A percentile compares a stretch with the other conserved stretches of the same genome.
Conservation (phyloP, 2,797 vertebrate species). For the Crocodylus rhombifer region DNA sequence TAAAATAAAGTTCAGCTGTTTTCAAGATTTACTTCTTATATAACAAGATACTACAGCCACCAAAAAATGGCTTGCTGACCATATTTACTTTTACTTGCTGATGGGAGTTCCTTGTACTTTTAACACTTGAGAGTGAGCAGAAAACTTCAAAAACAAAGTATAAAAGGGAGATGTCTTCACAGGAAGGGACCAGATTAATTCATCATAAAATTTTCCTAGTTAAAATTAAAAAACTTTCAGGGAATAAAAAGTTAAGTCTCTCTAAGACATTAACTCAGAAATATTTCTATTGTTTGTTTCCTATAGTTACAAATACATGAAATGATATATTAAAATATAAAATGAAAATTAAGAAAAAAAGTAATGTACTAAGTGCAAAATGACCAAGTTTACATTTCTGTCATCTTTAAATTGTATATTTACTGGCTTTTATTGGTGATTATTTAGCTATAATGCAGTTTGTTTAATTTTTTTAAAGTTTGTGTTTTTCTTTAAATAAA, state of each 20-base stretch:
- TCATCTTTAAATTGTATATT: neutral
- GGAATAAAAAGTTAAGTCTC: neutral
- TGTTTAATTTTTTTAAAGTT: neutral
- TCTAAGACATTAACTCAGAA: neutral
- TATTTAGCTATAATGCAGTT: neutral
- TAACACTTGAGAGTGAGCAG: too few relatives aligned
- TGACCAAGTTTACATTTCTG: neutral
- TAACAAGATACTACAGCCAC: too few relatives aligned
- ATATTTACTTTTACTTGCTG: too few relatives aligned
- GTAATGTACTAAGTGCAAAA: neutral
- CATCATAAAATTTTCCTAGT: neutral
- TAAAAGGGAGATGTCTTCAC: neutral
- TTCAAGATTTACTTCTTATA: too few relatives aligned
- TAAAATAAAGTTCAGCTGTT: too few relatives aligned
- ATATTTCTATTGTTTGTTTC: neutral
- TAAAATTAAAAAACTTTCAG: slow-evolving; percentile 15
- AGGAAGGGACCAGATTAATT: slow-evolving; percentile 8
- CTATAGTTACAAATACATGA: neutral
- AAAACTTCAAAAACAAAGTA: neutral
- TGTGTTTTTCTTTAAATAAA: neutral
- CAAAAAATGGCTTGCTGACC: too few relatives aligned
- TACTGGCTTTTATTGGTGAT: neutral
- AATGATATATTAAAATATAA: neutral
- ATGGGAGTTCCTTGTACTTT: too few relatives aligned
- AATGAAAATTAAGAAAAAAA: neutral